Evolutionary conservation across 2,113 vertebrate species (phyloP), one percentile per base, ranked within the genome.

Genomic region (Misgurnus anguillicaudatus): DNA sequence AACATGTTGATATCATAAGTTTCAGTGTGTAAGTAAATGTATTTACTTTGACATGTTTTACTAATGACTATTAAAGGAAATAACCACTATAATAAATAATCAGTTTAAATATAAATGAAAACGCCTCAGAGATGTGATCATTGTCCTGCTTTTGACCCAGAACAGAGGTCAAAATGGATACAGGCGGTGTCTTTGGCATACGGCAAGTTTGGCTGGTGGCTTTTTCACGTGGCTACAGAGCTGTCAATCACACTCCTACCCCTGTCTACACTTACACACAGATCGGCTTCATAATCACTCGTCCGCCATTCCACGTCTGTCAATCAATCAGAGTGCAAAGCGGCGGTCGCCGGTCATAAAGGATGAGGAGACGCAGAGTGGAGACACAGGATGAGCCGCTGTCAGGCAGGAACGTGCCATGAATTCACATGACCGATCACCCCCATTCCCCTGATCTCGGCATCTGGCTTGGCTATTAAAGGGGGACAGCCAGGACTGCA

Each of bases 251-350:
- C 67, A 14, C 70, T 69, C 65, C 65, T 69, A 61, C 47, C 71
- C 63, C 58, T 24, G 24, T 85, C 79, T 60, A 14, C 73, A 70
- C 84, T 84, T 79, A 82, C 71, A 64, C 75, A 64, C 64, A 79
- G 61, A 58, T 51, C 61, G 51, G 53, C 71, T 74, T 83, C 42
- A 79, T 78, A 74, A 79, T 81, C 62, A 68, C 80, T 81, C 77
- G 71, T 67, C 64, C 48, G 61, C 57, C n/a, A 86, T 78, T 82
- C 84, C 80, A 79, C 80, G 87, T 64, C 80, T 89, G 90, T 86
- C 90, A 87, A 77, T 89, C 89, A 90, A 48, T 88, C 71, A 72
- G 77, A 60, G 67, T 45, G 19, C 69, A 79, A 81, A 77, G 80
- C 80, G 74, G 60, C 78, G 80, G 41, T 58, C 21, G 38, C 62